Conservation (phyloP, 1,140 invertebrate genomes). For the Nasonia longicornis region DNA sequence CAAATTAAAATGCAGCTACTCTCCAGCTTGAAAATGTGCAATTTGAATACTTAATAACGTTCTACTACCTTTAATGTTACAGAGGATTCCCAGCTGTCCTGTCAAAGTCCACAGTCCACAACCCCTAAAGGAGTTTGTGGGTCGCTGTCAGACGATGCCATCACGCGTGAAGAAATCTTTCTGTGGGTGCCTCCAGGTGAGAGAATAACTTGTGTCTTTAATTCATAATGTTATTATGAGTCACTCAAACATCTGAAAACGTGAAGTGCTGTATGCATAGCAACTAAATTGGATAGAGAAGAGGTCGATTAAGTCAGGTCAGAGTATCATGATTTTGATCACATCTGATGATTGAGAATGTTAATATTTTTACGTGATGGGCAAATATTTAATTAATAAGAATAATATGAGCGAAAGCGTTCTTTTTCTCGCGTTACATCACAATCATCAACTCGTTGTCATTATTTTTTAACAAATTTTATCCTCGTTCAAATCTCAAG, state of each 20-base stretch:
- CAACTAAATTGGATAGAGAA: no score
- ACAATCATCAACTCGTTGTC: no score
- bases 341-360: no score
- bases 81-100: conserved; percentile 67
- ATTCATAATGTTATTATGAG: neutral
- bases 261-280: neutral
- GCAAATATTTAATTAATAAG: no score
- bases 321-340: no score
- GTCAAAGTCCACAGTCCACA: conserved; percentile 64
- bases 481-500: neutral
- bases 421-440: no score
- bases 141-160: conserved; percentile 69
- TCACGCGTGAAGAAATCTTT: conserved; percentile 68
- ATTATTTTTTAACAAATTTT: neutral
- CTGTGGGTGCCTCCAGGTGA: conserved; percentile 68
- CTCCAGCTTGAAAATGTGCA: neutral
- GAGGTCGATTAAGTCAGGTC: no score
- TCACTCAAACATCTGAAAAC: neutral
- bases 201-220: neutral
- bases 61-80: conserved; percentile 50
- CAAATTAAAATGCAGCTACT: no score
- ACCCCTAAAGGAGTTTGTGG: conserved; percentile 67
- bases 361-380: no score
- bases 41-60: neutral
- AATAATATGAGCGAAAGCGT: no score